Base-by-base conservation (phyloP, 2,888 invertebrate genomes). In the Magallana nippona region DNA sequence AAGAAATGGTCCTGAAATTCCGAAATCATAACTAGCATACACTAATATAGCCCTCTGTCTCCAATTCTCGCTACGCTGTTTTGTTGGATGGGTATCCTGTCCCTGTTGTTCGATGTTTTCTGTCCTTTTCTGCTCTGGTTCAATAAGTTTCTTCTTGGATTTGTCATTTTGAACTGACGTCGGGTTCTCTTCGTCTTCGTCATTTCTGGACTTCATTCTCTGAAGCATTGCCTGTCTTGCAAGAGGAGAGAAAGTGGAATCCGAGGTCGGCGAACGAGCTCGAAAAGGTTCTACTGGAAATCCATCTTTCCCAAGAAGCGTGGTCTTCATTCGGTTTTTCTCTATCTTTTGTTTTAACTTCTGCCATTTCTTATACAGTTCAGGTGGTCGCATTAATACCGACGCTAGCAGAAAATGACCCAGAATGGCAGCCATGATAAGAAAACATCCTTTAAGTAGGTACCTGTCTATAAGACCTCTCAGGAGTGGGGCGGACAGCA, bases 401-500 rank as follows among this genome's bases (percentile, higher is more conserved):
- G 81, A 86, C 32, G 82, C 79, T n/a, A 88, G 71, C 27, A 83
- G 81, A 2, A 85, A 83, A 58, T 89, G 86, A 8, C 87, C 63
- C 22, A 85, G 57, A 15, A 88, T 62, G 19, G 81, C 88, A 13
- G 85, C 86, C 2, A 86, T 55, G 0, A 89, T 57, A 15, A 89
- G 78, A 0, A 89, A 57, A 3, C 85, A 86, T 3, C 89, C 89
- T 10, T 55, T 32, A n/a, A 88, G 86, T 2, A 86, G 86, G 71
- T 84, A 88, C 5, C 44, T 63, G 60, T 85, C 79, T 3, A 88
- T 55, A 44, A 89, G 57, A 17, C 85, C 63, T 1, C 87, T 84
- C 1, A 86, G 78, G 3, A 84, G 11, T 0, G 87, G 86, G 8
- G 85, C 83, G 22, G 81, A 85, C 0, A 86, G 15, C 15, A 87